Percentiles rank a stretch among this genome's conserved stretches.
These are phyloP conservation scores for Tiliacea aurago DNA, from an alignment of 2,888 invertebrate genomes.

Conservation along the genomic window DNA sequence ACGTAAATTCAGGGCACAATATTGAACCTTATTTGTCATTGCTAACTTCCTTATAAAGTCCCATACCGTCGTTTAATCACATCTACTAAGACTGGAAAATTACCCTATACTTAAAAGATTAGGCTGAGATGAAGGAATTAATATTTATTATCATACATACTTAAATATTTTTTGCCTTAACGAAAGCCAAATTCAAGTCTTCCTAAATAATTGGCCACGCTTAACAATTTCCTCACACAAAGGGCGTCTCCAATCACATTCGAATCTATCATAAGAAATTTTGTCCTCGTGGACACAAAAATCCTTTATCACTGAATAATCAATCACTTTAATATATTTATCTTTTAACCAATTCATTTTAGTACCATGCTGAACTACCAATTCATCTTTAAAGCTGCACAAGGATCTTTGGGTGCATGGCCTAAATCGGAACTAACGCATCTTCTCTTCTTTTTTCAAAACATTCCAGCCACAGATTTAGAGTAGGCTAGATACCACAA, in stretches of 20 bases:
- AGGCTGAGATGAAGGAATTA: constrained; percentile 2
- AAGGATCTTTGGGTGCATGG: neutral
- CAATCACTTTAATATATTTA: neutral
- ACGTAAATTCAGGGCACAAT: constrained; percentile 27
- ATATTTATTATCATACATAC: neutral
- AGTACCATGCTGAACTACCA: neutral
- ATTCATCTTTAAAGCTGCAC: neutral
- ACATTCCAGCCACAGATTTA: constrained; percentile 1
- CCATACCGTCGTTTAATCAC: neutral
- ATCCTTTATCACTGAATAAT: constrained; percentile 1
- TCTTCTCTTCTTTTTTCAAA: neutral
- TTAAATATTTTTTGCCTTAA: no score
- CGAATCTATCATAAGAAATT: constrained; percentile 46
- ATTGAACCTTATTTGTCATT: constrained; percentile 62
- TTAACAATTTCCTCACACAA: neutral
- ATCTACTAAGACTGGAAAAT: constrained; percentile 13
- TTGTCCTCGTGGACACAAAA: constrained; percentile 4
- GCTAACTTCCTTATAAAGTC: neutral
- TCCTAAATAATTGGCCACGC: neutral
- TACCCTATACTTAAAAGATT: constrained; percentile 6
- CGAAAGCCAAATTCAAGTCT: neutral
- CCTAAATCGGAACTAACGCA: neutral
- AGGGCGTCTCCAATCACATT: constrained; percentile 24
- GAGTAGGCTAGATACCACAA: no score
- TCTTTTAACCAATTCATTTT: neutral